Conservation (phyloP, 2,797 vertebrate species). For the Apodemus agrarius region DNA sequence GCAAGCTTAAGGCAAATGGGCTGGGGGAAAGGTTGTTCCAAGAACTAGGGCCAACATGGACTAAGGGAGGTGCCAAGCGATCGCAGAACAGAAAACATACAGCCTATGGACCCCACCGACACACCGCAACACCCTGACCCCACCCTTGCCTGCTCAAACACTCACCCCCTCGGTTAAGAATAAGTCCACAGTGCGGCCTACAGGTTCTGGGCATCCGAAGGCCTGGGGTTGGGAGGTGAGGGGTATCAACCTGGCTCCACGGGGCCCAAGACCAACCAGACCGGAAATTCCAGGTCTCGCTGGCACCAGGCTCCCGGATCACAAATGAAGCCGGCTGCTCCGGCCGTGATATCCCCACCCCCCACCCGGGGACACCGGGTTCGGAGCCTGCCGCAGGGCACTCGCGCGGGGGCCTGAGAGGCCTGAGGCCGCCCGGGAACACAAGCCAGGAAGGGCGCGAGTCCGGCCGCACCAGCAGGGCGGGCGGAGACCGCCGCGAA, state of each 20-base stretch:
- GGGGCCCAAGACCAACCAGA: conserved; percentile 77
- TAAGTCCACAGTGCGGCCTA: conserved; percentile 81
- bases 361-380: conserved; percentile 73
- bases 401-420: conserved; percentile 41
- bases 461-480: conserved; percentile 47
- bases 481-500: conserved; percentile 56
- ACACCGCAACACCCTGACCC: conserved; percentile 67
- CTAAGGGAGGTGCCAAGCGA: background rate
- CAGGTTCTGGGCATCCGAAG: conserved; percentile 80
- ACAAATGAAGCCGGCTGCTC: conserved; percentile 72
- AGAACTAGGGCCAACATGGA: background rate
- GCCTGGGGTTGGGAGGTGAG: conserved; percentile 75
- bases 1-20: conserved; percentile 54
- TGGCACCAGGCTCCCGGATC: conserved; percentile 82
- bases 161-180: conserved; percentile 85
- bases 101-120: conserved; percentile 60
- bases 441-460: conserved; percentile 64
- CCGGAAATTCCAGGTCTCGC: conserved; percentile 84
- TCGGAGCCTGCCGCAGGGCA: conserved; percentile 66
- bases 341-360: conserved; percentile 72
- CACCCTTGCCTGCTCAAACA: conserved; percentile 38
- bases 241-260: conserved; percentile 69
- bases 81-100: conserved; percentile 24
- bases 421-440: conserved; percentile 58
- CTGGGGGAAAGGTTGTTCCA: conserved; percentile 39